Base-by-base conservation (phyloP, 1,140 invertebrate species). In the Drosophila suzukii region DNA sequence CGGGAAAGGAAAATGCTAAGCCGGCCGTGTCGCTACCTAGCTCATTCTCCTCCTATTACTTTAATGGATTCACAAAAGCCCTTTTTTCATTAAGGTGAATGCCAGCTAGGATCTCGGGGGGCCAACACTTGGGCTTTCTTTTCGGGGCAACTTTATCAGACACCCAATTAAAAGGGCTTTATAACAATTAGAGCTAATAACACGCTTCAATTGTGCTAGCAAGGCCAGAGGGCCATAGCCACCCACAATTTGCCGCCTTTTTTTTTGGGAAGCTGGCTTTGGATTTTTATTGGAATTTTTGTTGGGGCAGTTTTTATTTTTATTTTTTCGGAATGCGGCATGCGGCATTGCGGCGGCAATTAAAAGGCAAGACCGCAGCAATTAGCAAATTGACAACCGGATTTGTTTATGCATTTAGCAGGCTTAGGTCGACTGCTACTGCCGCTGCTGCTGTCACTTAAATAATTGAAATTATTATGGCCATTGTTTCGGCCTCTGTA, bases 151-250 rank as follows among this genome's bases (percentile, higher is more conserved):
- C 84, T 88, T 88, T 89, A 88, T 88, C 83, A 88, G 84, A 83
- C 83, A 88, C 83, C 84, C 83, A 88, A 88, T 88, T 88, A 88
- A 88, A 88, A 89, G 84, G 84, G 83, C 83, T 88, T 88, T 83
- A 89, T 89, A 88, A 89, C 83, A 88, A 88, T 88, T 88, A 88
- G 72, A 83, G 83, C 83, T 88, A 88, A 88, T 88, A 88, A 88
- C 84, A 88, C 83, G 83, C 83, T 89, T 88, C 83, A 88, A 88
- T 88, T 88, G 83, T 89, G 84, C 80, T 67, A 86, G 78, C 38
- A 76, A 75, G 54, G 70, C 82, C 83, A 56, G 46, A 49, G 75
- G 78, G 70, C 58, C 17, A 50, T 71, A 43, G 39, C n/a, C 66
- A 59, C 59, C 34, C 63, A 43, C 41, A 30, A 44, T 8, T 41